These are phyloP conservation scores for Chromoteleia sp. DNA, from an alignment of 2,888 invertebrate genomes.

Conservation along the genomic window DNA sequence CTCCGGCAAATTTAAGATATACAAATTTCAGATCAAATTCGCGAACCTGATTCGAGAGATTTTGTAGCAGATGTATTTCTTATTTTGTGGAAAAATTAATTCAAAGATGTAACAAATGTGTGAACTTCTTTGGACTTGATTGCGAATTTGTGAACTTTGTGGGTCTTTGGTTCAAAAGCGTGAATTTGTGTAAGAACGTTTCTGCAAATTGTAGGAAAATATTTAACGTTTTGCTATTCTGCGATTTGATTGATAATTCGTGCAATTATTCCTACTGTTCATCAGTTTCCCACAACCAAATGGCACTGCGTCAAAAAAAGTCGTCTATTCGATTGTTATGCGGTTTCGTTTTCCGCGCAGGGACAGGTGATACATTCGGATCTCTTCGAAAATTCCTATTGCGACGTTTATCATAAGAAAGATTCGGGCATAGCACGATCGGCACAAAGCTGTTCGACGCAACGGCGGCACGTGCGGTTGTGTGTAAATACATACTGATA, in stretches of 20 bases:
- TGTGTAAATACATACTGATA: conserved; percentile 65
- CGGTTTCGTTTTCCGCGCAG: conserved; percentile 13
- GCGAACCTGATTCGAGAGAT: too few relatives aligned
- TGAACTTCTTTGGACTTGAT: too few relatives aligned
- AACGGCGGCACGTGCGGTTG: conserved; percentile 33
- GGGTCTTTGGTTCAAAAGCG: too few relatives aligned
- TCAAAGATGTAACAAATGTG: too few relatives aligned
- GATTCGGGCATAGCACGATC: conserved; percentile 65
- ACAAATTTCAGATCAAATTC: too few relatives aligned
- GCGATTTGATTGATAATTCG: conserved; percentile 19
- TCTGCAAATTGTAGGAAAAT: too few relatives aligned
- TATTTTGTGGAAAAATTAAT: too few relatives aligned
- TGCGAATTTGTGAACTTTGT: too few relatives aligned
- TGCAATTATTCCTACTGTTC: not conserved
- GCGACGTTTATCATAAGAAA: conserved; percentile 53
- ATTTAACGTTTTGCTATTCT: too few relatives aligned
- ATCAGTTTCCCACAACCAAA: conserved; percentile 8
- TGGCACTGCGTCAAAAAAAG: conserved; percentile 18
- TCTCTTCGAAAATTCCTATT: conserved; percentile 63
- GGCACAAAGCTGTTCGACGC: conserved; percentile 31
- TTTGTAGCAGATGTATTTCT: too few relatives aligned
- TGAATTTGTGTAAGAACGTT: not conserved
- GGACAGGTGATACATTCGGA: conserved; percentile 52
- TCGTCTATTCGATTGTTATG: conserved; percentile 29
- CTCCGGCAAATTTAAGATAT: too few relatives aligned